Conservation (phyloP, 2,113 vertebrate species). For the Sardina pilchardus region DNA sequence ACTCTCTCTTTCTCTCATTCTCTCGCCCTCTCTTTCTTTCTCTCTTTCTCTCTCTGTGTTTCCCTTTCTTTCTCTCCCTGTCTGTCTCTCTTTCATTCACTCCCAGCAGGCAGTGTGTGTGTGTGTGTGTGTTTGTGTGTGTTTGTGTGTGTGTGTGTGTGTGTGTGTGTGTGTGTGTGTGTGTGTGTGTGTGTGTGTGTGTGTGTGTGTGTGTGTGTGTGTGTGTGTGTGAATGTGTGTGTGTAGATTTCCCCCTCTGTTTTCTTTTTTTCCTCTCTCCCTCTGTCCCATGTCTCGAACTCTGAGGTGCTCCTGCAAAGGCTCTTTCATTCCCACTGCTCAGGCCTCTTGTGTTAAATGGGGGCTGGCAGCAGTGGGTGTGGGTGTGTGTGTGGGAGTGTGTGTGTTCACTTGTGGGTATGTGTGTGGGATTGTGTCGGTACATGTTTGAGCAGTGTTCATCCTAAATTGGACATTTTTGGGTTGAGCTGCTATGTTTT, state of each 20-base stretch:
- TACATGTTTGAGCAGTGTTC: not conserved
- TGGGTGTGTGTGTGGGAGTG: not conserved
- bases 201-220: not conserved
- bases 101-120: not conserved
- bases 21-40: too few species aligned
- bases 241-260: not conserved
- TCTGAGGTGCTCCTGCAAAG: constrained; percentile 9
- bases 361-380: not conserved
- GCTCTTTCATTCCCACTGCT: not conserved
- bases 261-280: not conserved
- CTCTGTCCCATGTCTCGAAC: constrained; percentile 1
- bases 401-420: not conserved
- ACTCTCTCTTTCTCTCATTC: not conserved
- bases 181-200: not conserved
- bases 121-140: not conserved
- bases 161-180: not conserved
- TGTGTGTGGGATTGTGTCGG: not conserved
- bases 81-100: not conserved
- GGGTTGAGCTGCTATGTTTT: not conserved
- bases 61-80: not conserved
- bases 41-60: not conserved
- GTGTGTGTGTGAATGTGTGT: not conserved
- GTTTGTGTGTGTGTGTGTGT: not conserved
- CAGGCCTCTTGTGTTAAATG: not conserved
- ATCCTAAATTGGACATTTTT: not conserved